Base-by-base conservation (phyloP, 2,797 vertebrate genomes). In the Menidia menidia region DNA sequence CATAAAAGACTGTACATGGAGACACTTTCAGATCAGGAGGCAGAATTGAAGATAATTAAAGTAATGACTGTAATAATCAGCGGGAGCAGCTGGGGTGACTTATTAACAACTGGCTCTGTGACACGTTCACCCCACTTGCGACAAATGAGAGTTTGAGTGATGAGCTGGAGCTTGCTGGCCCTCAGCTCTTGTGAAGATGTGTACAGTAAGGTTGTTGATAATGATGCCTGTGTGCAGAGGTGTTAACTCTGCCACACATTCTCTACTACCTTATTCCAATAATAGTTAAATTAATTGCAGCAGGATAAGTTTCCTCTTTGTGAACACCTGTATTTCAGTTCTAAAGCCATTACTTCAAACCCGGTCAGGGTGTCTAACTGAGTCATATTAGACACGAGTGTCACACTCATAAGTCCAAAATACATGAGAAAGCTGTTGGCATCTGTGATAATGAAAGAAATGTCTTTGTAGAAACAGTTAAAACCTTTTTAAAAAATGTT, bases 41-140 rank as follows among this genome's bases (percentile, higher is more conserved):
- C 77, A 84, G 83, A 90, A 86, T 77, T 81, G 82, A 77, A 89
- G 89, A 92, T 92, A 90, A 93, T 93, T 92, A 89, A 90, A 92
- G 86, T 92, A 92, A 93, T 91, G 90, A 89, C 83, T 73, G 88
- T 83, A 83, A 92, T 92, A 93, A 92, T 90, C 88, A 92, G 88
- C 88, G 79, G 83, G 89, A 90, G 86, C 89, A 92, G 91, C 89
- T 89, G 87, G 84, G 88, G 91, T 92, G 89, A 94, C 90, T 91
- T 93, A 92, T 91, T 92, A 92, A 88, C 83, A 90, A 91, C 86
- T 82, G 87, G 85, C 86, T 86, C 73, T 35, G 84, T 86, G 91
- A 90, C 88, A 90, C 64, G 72, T 78, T 92, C 85, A 88, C 88
- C 92, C 90, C 66, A 48, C 77, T 82, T 43, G 62, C 81, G 64